Evolutionary conservation across 2,113 vertebrate species (phyloP).

Genomic region (Antechinus stuartii): DNA sequence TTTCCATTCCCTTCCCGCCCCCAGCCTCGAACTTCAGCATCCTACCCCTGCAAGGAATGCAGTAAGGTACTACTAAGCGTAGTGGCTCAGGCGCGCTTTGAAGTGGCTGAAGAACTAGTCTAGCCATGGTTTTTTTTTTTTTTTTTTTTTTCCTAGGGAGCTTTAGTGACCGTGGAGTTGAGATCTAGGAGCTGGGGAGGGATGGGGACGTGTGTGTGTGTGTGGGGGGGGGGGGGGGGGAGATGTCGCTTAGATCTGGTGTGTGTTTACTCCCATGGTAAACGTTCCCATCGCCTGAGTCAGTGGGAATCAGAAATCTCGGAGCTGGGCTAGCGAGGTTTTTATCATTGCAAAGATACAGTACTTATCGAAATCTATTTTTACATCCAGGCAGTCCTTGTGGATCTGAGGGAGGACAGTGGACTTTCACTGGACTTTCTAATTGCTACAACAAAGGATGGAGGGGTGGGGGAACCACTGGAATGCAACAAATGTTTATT

Average conservation of each 20-base stretch:
- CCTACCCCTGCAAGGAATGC: not conserved
- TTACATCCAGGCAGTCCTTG: not conserved
- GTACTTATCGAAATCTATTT: constrained; percentile 24
- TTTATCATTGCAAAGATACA: not conserved
- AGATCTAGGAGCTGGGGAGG: not conserved
- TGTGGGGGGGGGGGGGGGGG: not conserved
- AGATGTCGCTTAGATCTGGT: not conserved
- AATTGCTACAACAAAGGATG: not conserved
- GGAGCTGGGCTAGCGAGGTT: not conserved
- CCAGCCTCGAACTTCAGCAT: not conserved
- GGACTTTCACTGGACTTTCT: not conserved
- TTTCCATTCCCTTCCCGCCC: not conserved
- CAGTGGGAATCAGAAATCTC: not conserved
- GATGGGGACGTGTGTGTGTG: no score
- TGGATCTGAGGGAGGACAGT: constrained; percentile 2
- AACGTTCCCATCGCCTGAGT: not conserved
- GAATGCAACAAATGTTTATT: not conserved
- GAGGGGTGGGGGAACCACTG: not conserved
- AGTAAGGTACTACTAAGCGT: not conserved
- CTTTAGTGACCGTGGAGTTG: not conserved
- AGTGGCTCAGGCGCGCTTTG: not conserved
- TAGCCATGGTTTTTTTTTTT: not conserved
- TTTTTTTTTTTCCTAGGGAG: not conserved
- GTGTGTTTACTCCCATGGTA: not conserved
- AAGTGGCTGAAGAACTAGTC: not conserved